Base-by-base conservation (phyloP, 2,888 invertebrate species). In the Rosalia funebris region DNA sequence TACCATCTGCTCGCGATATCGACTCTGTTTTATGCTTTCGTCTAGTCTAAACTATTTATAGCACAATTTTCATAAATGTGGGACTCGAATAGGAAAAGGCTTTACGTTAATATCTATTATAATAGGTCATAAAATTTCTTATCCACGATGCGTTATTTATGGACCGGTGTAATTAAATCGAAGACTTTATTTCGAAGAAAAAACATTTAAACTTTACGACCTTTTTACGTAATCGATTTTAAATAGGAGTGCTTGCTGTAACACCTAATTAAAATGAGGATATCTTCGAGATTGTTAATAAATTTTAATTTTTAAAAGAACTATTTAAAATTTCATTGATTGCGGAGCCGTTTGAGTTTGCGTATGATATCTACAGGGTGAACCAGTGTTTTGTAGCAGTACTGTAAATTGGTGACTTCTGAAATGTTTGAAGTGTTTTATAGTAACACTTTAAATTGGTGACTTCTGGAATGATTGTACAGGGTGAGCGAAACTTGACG, bases 201-300 rank as follows among this genome's bases (percentile, higher is more conserved):
- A 17, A 48, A 25, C 7, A 19, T 37, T 37, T 7, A 12, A 37
- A 17, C 17, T 48, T 48, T 48, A 48, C 19, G 34, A 48, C 34
- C 34, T 37, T 48, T 48, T 48, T 48, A 36, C 36, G 36, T 48
- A 48, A 47, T 34, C 20, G 37, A 17, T 48, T 34, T 32, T 48
- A 48, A 48, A 48, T 17, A 36, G 11, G 15, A 47, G 17, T 36
- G 11, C 19, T 19, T 36, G 34, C 36, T 48, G 36, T 48, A 48
- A 48, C 48, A 48, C 48, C 19, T 37, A 48, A 48, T 48, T 48
- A 48, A 48, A 37, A 46, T 20, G 17, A 37, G 1, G 20, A 48
- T 37, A 15, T 36, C 12, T 16, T 41, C 17, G 37, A 15, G 19
- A 12, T 20, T n/a, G 17, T 11, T 11, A n/a, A 32, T 20, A 45